Base-by-base conservation (phyloP, 1,140 invertebrate species). In the Lepidurus couesii region DNA sequence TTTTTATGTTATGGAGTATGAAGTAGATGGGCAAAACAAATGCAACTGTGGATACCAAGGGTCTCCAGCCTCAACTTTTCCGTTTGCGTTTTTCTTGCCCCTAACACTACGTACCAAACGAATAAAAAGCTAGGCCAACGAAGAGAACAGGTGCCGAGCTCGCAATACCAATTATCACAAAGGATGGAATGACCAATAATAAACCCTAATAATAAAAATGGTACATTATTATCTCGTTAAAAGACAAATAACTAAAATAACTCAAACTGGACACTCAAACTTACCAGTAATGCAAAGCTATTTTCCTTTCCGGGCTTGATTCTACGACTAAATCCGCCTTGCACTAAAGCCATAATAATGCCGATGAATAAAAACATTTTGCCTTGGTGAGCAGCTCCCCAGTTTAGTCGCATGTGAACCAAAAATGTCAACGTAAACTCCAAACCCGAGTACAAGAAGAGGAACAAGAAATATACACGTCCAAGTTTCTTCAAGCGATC, bases 391-490 rank as follows among this genome's bases (percentile, higher is more conserved):
- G 97, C 95, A 43, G 95, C 94, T 44, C 91, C 92, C 84, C 96
- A 99, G 44, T 91, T 87, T 84, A 99, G 98, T 73, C 92, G 90
- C 81, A 96, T 91, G 87, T 98, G 96, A 74, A 95, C 98, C 43
- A 99, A 87, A 86, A 99, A 99, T 53, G 96, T 98, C 43, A 99
- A 86, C 1, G 97, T 99, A 84, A 98, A 99, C 86, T 99, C 98
- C 45, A 99, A 86, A 1, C 97, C 97, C 78, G 97, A 98, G 84
- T 98, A 99, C 34, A 99, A 88, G 83, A 99, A 97, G 65, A 99
- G 87, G 86, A 98, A 99, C 1, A 97, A 84, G 84, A 99, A 99
- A 85, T 98, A 98, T 26, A 95, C 90, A 44, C 89, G 81, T 76
- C 97, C 97, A 78, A 98, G 86, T 65, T 87, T 88, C 81, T 89